A percentile compares a stretch with the other conserved stretches of the same genome.
phyloP scores from a whole-genome alignment of 2,113 vertebrate species.

The Galeopterus variegatus region DNA sequence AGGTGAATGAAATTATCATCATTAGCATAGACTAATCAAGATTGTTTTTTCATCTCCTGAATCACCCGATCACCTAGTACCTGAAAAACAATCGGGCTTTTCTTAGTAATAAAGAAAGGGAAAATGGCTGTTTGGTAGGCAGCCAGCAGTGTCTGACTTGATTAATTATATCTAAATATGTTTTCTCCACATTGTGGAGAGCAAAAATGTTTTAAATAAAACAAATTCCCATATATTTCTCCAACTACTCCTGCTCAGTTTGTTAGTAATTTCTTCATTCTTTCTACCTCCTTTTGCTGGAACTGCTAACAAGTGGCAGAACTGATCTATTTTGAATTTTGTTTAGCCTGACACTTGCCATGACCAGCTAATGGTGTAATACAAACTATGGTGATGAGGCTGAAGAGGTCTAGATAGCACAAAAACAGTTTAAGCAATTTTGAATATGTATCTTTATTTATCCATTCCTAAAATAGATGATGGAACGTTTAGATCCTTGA shows the following conservation, averaged over 20 bases:
- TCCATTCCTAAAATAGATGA: background rate
- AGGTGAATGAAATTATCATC: background rate
- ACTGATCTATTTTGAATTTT: background rate
- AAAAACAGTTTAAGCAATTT: background rate
- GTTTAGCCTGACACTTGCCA: background rate
- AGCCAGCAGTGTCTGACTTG: background rate
- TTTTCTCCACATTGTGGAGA: background rate
- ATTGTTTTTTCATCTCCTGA: background rate
- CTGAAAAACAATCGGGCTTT: background rate
- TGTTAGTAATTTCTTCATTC: background rate
- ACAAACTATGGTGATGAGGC: background rate
- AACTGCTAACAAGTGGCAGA: background rate
- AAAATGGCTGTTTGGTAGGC: background rate
- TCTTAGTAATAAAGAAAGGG: background rate
- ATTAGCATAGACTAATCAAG: background rate
- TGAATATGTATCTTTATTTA: background rate
- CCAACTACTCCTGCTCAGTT: background rate
- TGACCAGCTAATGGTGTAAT: background rate
- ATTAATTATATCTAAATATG: background rate
- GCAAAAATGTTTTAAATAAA: conserved; percentile 40
- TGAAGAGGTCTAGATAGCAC: background rate
- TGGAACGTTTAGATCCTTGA: background rate
- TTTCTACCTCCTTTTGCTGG: conserved; percentile 17
- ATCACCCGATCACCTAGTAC: background rate
- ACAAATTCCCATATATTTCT: background rate